A percentile compares a stretch with the other conserved stretches of the same genome.
Conservation (phyloP, 2,113 vertebrate genomes). For the Oenanthe oenanthe region DNA sequence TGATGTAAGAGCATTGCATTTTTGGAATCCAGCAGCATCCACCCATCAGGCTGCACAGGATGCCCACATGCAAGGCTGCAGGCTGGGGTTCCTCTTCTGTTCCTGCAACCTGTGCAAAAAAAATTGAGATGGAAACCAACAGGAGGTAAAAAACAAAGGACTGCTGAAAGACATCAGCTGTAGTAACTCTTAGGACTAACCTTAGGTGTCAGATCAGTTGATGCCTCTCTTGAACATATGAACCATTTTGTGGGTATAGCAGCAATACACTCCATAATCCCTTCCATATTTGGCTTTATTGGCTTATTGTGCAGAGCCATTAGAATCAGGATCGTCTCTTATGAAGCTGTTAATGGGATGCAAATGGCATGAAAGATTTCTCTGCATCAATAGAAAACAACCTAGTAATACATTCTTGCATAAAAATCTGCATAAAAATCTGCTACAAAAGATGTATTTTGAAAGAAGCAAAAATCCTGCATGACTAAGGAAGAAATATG, state of each 20-base stretch:
- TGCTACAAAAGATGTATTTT: neutral
- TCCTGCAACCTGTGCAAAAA: neutral
- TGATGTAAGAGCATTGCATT: neutral
- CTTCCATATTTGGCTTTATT: conserved; percentile 15
- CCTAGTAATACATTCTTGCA: neutral
- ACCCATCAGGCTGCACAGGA: neutral
- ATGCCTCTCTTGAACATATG: neutral
- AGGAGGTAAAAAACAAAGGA: neutral
- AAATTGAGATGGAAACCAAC: neutral
- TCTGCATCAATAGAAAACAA: conserved; percentile 34
- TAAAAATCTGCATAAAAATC: conserved; percentile 51
- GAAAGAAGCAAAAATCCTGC: neutral
- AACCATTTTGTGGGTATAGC: neutral
- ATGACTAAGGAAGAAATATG: neutral
- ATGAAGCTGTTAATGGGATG: conserved; percentile 12
- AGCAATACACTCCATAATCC: neutral
- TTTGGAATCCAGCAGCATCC: neutral
- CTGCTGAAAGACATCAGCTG: neutral
- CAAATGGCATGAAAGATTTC: conserved; percentile 12
- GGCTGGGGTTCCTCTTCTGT: neutral
- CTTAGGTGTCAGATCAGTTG: neutral
- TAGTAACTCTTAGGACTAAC: conserved; percentile 7
- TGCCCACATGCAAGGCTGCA: neutral
- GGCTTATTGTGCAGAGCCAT: conserved; percentile 17
- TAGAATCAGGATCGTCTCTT: neutral